Evolutionary conservation across 2,888 invertebrate genomes (phyloP).

Genomic region (Eurytoma californica): DNA sequence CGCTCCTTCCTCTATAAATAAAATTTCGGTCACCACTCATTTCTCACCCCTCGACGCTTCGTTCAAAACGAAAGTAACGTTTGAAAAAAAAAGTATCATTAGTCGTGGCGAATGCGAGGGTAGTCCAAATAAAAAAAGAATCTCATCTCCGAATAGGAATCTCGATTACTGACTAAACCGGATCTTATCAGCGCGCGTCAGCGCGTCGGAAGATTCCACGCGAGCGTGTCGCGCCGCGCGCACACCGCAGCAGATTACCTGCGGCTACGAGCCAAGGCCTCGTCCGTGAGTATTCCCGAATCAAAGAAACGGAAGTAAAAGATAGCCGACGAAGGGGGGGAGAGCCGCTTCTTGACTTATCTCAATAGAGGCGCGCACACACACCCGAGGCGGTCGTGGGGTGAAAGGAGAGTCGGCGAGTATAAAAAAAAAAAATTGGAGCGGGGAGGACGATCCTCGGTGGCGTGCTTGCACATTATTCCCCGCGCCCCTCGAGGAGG

Average conservation of each 20-base stretch:
- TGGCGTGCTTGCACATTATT: neutral
- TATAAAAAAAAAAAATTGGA: neutral
- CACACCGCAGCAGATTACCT: neutral
- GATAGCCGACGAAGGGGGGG: slow-evolving; percentile 10
- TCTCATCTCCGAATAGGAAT: slow-evolving; percentile 13
- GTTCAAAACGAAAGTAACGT: too few relatives aligned
- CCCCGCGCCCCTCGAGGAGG: neutral
- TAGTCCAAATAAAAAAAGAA: too few relatives aligned
- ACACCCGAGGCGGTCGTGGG: too few relatives aligned
- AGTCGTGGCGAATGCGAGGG: too few relatives aligned
- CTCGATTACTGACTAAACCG: slow-evolving; percentile 19
- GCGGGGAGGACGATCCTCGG: neutral
- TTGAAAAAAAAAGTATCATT: too few relatives aligned
- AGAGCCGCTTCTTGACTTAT: neutral
- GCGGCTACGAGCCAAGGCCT: neutral
- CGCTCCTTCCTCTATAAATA: too few relatives aligned
- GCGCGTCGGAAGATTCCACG: slow-evolving; percentile 30
- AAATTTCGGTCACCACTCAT: too few relatives aligned
- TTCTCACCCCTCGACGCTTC: too few relatives aligned
- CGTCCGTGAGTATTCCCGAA: neutral
- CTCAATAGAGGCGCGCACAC: neutral
- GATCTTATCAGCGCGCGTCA: slow-evolving; percentile 20
- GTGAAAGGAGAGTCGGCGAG: neutral
- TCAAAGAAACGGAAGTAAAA: slow-evolving; percentile 10
- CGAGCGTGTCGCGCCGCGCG: neutral